Base-by-base conservation (phyloP, 2,888 invertebrate genomes). In the Phania funesta region DNA sequence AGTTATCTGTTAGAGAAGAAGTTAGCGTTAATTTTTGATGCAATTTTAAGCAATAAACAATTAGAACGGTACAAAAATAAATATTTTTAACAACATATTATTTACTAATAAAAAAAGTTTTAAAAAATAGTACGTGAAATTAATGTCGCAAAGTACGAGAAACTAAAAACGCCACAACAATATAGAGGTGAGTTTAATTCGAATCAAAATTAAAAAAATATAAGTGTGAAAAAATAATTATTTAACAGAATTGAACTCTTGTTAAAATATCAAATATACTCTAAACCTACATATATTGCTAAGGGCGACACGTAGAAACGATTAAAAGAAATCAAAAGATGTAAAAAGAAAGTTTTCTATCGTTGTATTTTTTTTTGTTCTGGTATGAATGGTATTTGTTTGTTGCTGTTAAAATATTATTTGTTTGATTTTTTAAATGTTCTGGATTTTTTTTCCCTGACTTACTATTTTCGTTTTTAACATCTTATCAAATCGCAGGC, bases 331-430 rank as follows among this genome's bases (percentile, higher is more conserved):
- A 71, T 9, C 38, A 50, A 56, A 78, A 41, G 32, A 41, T 24
- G 48, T 38, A 64, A 73, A 82, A 82, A 82, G 82, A 82, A 82
- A 82, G 82, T 78, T 18, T 26, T 38, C 9, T 80, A 56, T 29
- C 18, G 2, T 11, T 32, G n/a, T 38, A 13, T 38, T 38, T 13
- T 38, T 38, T 13, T 13, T 38, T 38, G 2, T 32, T 13, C 11
- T 38, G 35, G 11, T 50, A 38, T 50, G 11, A 38, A 50, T 35
- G 11, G 24, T 52, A 38, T 65, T 41, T 52, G 16, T 35, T 52
- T 50, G 24, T 38, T 24, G 11, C 4, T 20, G 22, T 46, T 0
- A 11, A n/a, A n/a, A n/a, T n/a, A n/a, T n/a, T n/a, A n/a, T n/a
- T n/a, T n/a, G n/a, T n/a, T n/a, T n/a, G n/a, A n/a, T n/a, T n/a